Evolutionary conservation across 2,797 vertebrate genomes (phyloP), one percentile per base, ranked within the genome.

Genomic region (Rhabdomys pumilio): DNA sequence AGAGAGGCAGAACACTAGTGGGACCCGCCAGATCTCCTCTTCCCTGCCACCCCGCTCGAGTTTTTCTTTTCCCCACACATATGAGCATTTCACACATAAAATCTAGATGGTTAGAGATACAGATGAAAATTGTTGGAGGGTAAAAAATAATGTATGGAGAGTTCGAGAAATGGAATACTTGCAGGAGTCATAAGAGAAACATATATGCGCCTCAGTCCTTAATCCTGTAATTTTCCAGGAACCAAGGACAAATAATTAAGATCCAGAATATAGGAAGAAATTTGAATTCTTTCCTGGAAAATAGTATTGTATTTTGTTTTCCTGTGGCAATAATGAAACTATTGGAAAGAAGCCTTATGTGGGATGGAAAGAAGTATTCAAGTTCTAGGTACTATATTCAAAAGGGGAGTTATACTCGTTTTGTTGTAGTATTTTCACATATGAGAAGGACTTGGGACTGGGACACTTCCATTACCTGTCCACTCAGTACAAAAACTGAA

Each of bases 201-300:
- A 65, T 4, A 29, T 31, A 4, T 57, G 2, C 20, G 0, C 5
- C 14, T 9, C 34, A 17, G 1, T 3, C 8, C 47, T 17, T 20
- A 17, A 1, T 2, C 38, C 13, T 11, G 4, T 0, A 44, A 0
- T 0, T 6, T 31, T 14, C 14, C 1, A 72, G 6, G 14, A 14
- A 10, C 13, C 38, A 34, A 1, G 7, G 15, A 72, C 55, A 77
- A 55, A 57, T 31, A 3, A 24, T 55, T 9, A 76, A 9, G 1
- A 24, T 17, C 26, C 31, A 47, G 2, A 29, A 10, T 73, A 76
- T 5, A 76, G 19, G 26, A 92, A 84, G 24, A n/a, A 13, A 4
- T 20, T 4, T 50, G 31, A 50, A 11, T 53, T 0, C 20, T 24
- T 1, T 5, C 4, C 4, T 63, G 38, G 20, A 89, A 86, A 80